Evolutionary conservation across 2,113 vertebrate species (phyloP).

Genomic region (Strix aluco): DNA sequence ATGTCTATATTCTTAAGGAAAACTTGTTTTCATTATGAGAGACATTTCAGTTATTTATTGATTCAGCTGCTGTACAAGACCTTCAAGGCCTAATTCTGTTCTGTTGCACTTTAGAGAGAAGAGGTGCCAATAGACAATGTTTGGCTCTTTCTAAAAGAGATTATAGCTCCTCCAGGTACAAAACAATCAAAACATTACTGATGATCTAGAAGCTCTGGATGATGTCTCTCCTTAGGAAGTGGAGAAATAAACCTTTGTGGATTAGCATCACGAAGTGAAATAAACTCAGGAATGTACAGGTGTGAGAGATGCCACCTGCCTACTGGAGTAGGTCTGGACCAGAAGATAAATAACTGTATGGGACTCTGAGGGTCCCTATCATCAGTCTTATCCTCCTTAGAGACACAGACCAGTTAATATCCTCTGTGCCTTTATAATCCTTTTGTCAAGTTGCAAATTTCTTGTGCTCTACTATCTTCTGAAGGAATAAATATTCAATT

Average conservation of each 20-base stretch:
- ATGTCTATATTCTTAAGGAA: not conserved
- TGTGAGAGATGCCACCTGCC: not conserved
- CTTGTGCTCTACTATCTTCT: not conserved
- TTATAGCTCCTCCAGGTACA: not conserved
- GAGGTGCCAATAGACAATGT: not conserved
- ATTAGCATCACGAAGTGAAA: not conserved
- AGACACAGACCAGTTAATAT: rapidly evolving
- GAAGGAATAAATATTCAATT: not conserved
- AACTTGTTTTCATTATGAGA: not conserved
- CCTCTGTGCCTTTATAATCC: not conserved
- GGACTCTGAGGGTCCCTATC: no score
- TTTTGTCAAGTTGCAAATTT: not conserved
- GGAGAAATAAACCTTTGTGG: not conserved
- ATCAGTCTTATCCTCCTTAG: not conserved
- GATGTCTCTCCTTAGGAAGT: not conserved
- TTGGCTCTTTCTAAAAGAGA: not conserved
- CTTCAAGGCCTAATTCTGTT: not conserved
- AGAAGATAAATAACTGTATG: not conserved
- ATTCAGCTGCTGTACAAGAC: not conserved
- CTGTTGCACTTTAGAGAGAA: not conserved
- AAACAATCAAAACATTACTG: not conserved
- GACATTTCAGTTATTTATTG: not conserved
- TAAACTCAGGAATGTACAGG: rapidly evolving
- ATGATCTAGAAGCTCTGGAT: not conserved
- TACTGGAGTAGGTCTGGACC: not conserved